Base-by-base conservation (phyloP, 2,888 invertebrate genomes). In the Choreutis nemorana region DNA sequence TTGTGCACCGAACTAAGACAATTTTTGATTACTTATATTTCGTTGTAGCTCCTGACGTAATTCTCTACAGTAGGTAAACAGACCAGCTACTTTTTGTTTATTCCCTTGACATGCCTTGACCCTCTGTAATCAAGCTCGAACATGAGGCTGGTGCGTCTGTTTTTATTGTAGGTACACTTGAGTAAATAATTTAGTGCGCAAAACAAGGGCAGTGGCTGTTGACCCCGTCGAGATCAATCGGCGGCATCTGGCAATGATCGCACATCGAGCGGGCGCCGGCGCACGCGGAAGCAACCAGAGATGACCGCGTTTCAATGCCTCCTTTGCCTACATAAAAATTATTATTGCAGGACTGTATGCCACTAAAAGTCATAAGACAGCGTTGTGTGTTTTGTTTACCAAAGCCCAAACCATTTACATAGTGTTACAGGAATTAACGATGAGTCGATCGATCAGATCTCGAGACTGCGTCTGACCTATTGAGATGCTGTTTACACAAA, bases 151-250 rank as follows among this genome's bases (percentile, higher is more conserved):
- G 33, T 42, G 39, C 43, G 46, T 45, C 45, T 46, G 49, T 50
- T 47, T 50, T 42, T 45, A 42, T 46, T 42, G 48, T 50, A 36
- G 32, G 39, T 44, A 57, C 49, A 50, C 41, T 54, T 39, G 50
- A 50, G 44, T 55, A 53, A 57, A 63, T 65, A 61, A 63, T 66
- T 66, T 56, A 57, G 64, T 70, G 63, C 64, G 66, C 67, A 64
- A 73, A 73, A 75, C 72, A 73, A 71, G 72, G 70, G 66, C 73
- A 72, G 53, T 73, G 73, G 73, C 71, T 77, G 68, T 75, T 75
- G 75, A 75, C 75, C 75, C 73, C 73, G 71, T 60, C 60, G 66
- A 62, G 59, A 63, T 72, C 72, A 68, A 71, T 70, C 57, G 60
- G 47, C 60, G 59, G 61, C 73, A 75, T 75, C 73, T 77, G 77